Conservation (phyloP, 1,140 invertebrate genomes). For the Ceratosolen solmsi region DNA sequence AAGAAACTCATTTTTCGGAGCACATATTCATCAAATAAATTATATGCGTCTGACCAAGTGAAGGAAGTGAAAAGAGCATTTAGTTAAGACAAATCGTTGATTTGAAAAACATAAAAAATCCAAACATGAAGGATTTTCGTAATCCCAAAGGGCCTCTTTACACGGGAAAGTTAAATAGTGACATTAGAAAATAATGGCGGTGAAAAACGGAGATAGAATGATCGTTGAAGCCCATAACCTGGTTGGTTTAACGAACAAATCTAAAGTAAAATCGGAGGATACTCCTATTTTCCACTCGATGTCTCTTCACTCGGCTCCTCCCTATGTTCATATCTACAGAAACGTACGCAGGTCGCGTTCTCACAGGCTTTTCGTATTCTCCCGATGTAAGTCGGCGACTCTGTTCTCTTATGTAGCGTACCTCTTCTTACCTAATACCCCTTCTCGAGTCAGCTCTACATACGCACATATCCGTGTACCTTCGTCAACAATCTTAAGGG, state of each 20-base stretch:
- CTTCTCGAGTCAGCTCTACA: neutral
- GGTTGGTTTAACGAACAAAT: constrained; percentile 62
- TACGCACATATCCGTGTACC: neutral
- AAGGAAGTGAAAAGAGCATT: neutral
- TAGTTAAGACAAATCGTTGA: neutral
- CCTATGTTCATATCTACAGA: too few species aligned
- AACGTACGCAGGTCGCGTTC: too few species aligned
- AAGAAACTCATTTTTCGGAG: neutral
- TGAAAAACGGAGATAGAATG: constrained; percentile 34
- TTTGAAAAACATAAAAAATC: neutral
- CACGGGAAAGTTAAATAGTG: constrained; percentile 16
- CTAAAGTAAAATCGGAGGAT: constrained; percentile 62
- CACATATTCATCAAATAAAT: neutral
- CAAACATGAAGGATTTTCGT: neutral
- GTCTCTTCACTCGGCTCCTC: too few species aligned
- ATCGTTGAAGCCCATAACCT: constrained; percentile 32
- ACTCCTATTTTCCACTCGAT: constrained; percentile 60
- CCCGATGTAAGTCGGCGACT: neutral
- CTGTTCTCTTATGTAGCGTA: neutral
- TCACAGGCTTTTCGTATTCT: neutral
- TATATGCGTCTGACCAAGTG: neutral
- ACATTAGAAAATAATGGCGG: constrained; percentile 37
- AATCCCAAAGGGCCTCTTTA: constrained; percentile 4
- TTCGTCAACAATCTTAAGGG: constrained; percentile 55
- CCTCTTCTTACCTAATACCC: too few species aligned